phyloP scores from a whole-genome alignment of 2,113 vertebrate species.

The Ursus arctos region DNA sequence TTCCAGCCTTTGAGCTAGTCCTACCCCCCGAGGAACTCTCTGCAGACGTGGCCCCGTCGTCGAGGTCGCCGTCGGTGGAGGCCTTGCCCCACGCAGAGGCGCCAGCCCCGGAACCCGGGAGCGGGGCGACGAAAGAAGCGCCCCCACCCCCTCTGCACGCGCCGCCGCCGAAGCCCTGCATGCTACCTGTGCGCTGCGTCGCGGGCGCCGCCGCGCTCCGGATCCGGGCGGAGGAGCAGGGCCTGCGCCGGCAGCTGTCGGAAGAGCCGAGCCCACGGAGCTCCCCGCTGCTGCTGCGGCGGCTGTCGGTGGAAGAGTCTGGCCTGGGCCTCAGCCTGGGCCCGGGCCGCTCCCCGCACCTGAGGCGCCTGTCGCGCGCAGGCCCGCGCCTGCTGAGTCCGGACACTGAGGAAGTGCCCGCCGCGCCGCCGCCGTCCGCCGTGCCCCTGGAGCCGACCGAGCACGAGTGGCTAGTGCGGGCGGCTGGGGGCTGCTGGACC shows the following conservation, averaged over 20 bases:
- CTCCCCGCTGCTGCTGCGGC: conserved; percentile 50
- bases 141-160: not conserved
- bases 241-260: conserved; percentile 78
- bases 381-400: conserved; percentile 65
- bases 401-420: conserved; percentile 36
- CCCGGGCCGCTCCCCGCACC: conserved; percentile 75
- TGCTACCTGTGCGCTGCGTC: conserved; percentile 90
- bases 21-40: not conserved
- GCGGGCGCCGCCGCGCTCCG: conserved; percentile 55
- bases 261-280: conserved; percentile 68
- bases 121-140: accelerated
- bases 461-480: conserved; percentile 94
- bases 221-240: conserved; percentile 70
- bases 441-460: conserved; percentile 91
- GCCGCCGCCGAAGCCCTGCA: conserved; percentile 87
- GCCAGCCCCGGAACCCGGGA: not conserved
- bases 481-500: conserved; percentile 92
- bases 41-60: not conserved
- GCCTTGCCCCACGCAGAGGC: not conserved
- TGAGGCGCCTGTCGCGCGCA: conserved; percentile 72
- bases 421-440: conserved; percentile 74
- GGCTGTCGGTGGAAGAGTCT: conserved; percentile 61
- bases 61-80: not conserved
- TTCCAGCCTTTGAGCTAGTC: not conserved
- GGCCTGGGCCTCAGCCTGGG: conserved; percentile 54